These are phyloP conservation scores for Arbacia lixula DNA, from an alignment of 53 echinoderm and acorn worm species.

Conservation along the genomic window DNA sequence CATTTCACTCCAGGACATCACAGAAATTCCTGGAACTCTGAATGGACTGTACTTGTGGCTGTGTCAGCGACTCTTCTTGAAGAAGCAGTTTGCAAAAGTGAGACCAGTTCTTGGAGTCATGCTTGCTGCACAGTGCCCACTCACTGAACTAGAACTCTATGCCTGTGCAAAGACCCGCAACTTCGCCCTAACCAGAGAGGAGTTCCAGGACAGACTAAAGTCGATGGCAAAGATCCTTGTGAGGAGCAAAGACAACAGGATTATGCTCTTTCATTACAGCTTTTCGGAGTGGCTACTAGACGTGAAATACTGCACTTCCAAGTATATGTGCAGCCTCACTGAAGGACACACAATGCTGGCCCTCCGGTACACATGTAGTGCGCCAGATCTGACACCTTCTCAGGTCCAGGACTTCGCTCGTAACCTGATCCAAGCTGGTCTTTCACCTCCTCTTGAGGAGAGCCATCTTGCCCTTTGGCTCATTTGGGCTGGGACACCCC, in stretches of 20 bases:
- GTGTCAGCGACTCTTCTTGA: constrained; percentile 87
- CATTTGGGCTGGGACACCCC: constrained; percentile 94
- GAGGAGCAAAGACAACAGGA: constrained; percentile 72
- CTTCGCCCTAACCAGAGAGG: constrained; percentile 78
- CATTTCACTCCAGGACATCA: constrained; percentile 88
- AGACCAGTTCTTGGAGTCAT: constrained; percentile 87
- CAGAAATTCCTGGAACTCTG: constrained; percentile 94
- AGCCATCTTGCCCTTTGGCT: constrained; percentile 94
- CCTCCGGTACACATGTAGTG: constrained; percentile 89
- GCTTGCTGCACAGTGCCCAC: constrained; percentile 91
- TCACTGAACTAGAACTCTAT: constrained; percentile 89
- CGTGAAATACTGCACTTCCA: constrained; percentile 96
- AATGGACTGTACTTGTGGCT: constrained; percentile 98
- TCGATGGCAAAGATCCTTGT: constrained; percentile 82
- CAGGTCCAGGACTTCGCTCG: constrained; percentile 98
- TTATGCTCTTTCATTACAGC: constrained; percentile 92
- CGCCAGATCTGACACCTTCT: constrained; percentile 85
- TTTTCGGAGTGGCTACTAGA: constrained; percentile 99
- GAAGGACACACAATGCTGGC: constrained; percentile 99
- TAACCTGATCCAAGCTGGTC: constrained; percentile 88
- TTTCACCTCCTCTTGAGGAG: constrained; percentile 83
- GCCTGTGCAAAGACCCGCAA: constrained; percentile 90
- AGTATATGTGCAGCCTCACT: constrained; percentile 88
- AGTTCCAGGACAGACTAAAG: constrained; percentile 81
- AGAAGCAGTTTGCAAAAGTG: constrained; percentile 87